A percentile compares a stretch with the other conserved stretches of the same genome.
phyloP scores from a whole-genome alignment of 2,113 vertebrate genomes.

The Parotia lawesii region DNA sequence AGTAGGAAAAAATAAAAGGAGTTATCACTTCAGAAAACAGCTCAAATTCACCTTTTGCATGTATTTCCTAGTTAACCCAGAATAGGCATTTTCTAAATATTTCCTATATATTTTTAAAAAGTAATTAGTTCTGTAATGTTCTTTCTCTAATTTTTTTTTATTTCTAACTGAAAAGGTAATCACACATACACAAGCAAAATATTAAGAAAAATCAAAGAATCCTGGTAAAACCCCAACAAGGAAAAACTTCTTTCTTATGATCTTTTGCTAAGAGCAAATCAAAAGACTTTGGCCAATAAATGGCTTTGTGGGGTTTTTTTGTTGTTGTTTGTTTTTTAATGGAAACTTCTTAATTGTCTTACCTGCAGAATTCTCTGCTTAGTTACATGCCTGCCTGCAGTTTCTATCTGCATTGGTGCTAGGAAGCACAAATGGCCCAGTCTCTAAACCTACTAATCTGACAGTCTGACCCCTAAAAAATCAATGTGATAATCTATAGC shows the following conservation, averaged over 20 bases:
- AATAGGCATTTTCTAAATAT: not conserved
- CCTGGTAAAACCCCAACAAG: not conserved
- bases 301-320: too few species aligned
- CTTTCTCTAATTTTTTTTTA: not conserved
- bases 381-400: not conserved
- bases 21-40: not conserved
- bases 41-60: not conserved
- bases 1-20: not conserved
- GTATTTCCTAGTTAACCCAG: not conserved
- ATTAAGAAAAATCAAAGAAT: not conserved
- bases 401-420: not conserved
- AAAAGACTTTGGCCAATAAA: not conserved
- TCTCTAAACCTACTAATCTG: slow-evolving; percentile 52
- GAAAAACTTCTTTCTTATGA: not conserved
- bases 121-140: not conserved
- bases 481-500: slow-evolving; percentile 62
- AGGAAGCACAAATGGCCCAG: not conserved
- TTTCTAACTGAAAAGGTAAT: not conserved
- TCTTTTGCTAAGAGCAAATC: not conserved
- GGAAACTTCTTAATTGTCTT: slow-evolving; percentile 3
- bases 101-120: not conserved
- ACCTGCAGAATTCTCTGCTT: not conserved
- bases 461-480: slow-evolving; percentile 54
- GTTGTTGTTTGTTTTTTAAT: not conserved
- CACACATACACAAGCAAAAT: not conserved